Evolutionary conservation across 1,140 invertebrate species (phyloP), one percentile per base, ranked within the genome.

Genomic region (Polyergus mexicanus): DNA sequence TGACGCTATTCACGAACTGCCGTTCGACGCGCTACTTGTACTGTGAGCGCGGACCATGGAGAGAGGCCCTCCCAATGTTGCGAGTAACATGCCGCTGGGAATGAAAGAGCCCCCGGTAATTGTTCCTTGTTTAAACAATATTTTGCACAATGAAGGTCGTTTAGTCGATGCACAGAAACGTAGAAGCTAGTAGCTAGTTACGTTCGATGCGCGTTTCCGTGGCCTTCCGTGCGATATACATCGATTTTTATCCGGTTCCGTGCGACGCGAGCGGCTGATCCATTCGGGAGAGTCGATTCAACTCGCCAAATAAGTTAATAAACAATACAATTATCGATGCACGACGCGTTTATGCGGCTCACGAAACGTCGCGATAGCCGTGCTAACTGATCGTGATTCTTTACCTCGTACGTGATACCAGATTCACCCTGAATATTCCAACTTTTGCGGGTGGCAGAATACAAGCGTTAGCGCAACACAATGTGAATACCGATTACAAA

Each of bases 401-500:
- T 44, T 60, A 47, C 0, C 3, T 13, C 38, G 54, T 25, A n/a
- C 78, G 68, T 25, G 11, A 13, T 41, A 7, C 25, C 78, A 35
- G 3, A 47, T 72, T 32, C 25, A 16, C 66, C 13, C 25, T 22
- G n/a, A 83, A 77, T 32, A 84, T n/a, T 54, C 19, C 71, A 84
- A 84, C 19, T 76, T 77, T 56, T 44, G 74, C 32, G 83, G 38
- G 35, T 76, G 44, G 62, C 74, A 25, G 83, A 84, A 84, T 84
- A 75, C 83, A 75, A 75, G 62, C 60, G 58, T 44, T 13, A n/a
- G 44, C 8, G 58, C 83, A 28, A 32, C 72, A 44, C 41, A 84
- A 76, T 56, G 60, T 77, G 60, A 54, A 84, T 77, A 58, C 97
- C 16, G 95, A 97, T 85, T 83, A 83, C 68, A 74, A 83, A 74